Base-by-base conservation (phyloP, 1,140 invertebrate genomes). In the Drosophila pandora region DNA sequence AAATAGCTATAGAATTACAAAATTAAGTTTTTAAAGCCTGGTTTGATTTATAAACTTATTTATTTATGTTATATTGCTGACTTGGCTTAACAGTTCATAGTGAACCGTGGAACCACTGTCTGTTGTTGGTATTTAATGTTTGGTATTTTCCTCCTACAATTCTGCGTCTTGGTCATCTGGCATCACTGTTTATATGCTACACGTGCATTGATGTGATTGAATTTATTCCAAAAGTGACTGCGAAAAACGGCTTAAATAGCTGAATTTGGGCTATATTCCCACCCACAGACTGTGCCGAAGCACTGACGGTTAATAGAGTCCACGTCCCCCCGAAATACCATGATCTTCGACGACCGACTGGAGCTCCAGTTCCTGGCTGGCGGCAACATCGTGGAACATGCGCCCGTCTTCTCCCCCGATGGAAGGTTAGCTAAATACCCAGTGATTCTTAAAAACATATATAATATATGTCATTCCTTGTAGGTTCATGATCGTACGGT, bases 401-500 rank as follows among this genome's bases (percentile, higher is more conserved):
- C 92, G 17, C 94, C 95, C 13, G 58, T 95, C 25, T 95, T 95
- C 92, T 94, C 95, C 6, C 75, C 73, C 9, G 93, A 94, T 90
- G 93, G 93, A 92, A 93, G 94, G 95, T 95, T 92, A 94, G 94
- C 77, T 17, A 6, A 17, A 8, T 1, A 9, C 5, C 21, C n/a
- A 10, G 9, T 49, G 22, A 41, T 21, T 65, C 3, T 48, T 56
- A 49, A 53, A 62, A 37, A 52, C 6, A 12, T 50, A 21, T 23
- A 10, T 37, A 63, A 55, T 21, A 30, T n/a, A 22, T 52, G 37
- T 6, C 7, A n/a, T 69, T 52, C 62, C 10, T 28, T 92, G 90
- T 21, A 80, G 95, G 94, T 87, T 91, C 68, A 73, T 95, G 7
- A 94, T 94, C 73, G 92, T 95, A 56, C 82, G 94, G 8, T 93